These are phyloP conservation scores for Paracanthobrama guichenoti DNA, from an alignment of 2,113 vertebrate species.

Conservation along the genomic window DNA sequence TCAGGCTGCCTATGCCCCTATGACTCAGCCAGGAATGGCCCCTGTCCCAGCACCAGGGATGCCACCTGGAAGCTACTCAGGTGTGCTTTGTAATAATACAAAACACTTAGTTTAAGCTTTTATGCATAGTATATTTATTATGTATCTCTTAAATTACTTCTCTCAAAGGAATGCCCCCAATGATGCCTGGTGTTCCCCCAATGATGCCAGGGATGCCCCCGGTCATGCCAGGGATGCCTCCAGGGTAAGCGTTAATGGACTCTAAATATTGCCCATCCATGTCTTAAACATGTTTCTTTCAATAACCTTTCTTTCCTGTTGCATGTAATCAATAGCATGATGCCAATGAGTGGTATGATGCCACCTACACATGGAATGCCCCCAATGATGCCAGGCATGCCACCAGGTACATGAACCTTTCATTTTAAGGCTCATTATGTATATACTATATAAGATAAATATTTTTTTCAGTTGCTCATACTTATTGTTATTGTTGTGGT, in stretches of 20 bases:
- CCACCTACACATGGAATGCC: constrained; percentile 81
- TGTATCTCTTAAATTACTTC: neutral
- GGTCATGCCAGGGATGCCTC: constrained; percentile 74
- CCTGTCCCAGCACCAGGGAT: constrained; percentile 85
- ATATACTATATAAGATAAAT: too few relatives aligned
- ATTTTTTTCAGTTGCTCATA: neutral
- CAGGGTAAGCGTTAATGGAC: constrained; percentile 67
- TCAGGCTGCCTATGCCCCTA: constrained; percentile 85
- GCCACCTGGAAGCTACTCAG: constrained; percentile 83
- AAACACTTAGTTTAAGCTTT: neutral
- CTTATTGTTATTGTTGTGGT: constrained; percentile 17
- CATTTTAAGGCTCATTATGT: neutral
- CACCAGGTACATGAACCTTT: constrained; percentile 65
- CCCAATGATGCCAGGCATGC: constrained; percentile 81
- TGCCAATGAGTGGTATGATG: constrained; percentile 57
- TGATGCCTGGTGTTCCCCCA: constrained; percentile 73
- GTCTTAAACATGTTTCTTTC: neutral
- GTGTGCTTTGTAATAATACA: constrained; percentile 50
- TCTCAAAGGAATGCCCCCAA: constrained; percentile 89
- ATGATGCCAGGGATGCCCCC: constrained; percentile 73
- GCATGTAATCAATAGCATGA: constrained; percentile 41
- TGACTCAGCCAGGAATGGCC: constrained; percentile 89
- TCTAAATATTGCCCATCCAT: neutral
- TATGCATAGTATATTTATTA: neutral
- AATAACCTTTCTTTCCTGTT: neutral